phyloP scores from a whole-genome alignment of 2,797 vertebrate species.

The Liasis olivaceus region DNA sequence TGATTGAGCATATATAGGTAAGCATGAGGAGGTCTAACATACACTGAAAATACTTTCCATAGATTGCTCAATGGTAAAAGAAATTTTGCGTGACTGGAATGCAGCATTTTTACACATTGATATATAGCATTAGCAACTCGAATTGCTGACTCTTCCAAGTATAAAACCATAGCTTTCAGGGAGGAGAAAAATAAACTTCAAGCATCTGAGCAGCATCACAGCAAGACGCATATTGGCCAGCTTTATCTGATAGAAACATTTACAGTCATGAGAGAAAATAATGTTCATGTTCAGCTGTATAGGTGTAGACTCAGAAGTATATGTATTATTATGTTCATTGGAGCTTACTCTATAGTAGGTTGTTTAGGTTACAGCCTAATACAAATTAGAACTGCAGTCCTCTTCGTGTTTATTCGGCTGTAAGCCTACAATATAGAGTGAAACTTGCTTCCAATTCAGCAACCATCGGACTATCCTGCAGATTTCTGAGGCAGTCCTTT shows the following conservation, averaged over 20 bases:
- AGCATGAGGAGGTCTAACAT: not conserved
- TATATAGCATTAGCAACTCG: constrained; percentile 64
- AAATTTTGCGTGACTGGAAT: constrained; percentile 56
- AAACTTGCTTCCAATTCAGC: not conserved
- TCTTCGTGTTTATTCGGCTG: not conserved
- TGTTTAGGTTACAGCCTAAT: not conserved
- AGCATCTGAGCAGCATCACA: constrained; percentile 54
- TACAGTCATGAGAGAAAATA: constrained; percentile 54
- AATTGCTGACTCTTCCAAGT: constrained; percentile 70
- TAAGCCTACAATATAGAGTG: not conserved
- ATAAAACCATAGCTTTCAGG: constrained; percentile 65
- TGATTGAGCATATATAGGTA: not conserved
- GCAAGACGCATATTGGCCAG: constrained; percentile 50
- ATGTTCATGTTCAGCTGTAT: constrained; percentile 10
- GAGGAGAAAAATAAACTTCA: constrained; percentile 62
- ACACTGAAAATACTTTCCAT: constrained; percentile 8
- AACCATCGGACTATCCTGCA: not conserved
- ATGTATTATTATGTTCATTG: not conserved
- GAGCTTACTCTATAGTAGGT: not conserved
- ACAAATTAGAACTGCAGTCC: not conserved
- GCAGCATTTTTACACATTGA: constrained; percentile 70
- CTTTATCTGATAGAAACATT: constrained; percentile 50
- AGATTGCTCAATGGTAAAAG: constrained; percentile 37
- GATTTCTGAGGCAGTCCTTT: constrained; percentile 25
- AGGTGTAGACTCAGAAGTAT: not conserved